Conservation (phyloP, 2,797 vertebrate species). For the Scarus forsteni region DNA sequence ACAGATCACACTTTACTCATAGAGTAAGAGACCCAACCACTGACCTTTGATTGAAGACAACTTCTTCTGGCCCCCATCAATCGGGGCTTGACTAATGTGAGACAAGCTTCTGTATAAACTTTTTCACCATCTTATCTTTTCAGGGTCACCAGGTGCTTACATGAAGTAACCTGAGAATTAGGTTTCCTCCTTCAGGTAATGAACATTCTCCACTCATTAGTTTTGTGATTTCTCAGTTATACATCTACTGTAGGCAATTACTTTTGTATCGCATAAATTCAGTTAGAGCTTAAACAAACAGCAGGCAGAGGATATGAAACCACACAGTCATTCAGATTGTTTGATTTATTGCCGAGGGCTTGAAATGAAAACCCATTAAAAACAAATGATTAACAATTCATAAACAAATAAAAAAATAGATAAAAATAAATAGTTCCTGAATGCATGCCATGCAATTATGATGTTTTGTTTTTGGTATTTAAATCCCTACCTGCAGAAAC, state of each 20-base stretch:
- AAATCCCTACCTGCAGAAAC: conserved; percentile 41
- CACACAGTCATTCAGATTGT: background rate
- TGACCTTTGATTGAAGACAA: too few relatives aligned
- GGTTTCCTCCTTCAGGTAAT: conserved; percentile 1
- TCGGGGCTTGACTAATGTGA: background rate
- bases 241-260: background rate
- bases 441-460: conserved; percentile 25
- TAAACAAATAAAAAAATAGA: background rate
- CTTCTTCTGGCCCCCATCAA: too few relatives aligned
- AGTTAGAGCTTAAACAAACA: conserved; percentile 5
- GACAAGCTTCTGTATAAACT: background rate
- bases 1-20: too few relatives aligned
- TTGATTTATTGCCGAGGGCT: conserved; percentile 10
- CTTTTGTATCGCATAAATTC: background rate
- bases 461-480: conserved; percentile 47
- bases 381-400: background rate
- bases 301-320: background rate
- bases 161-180: background rate
- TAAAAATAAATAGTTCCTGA: background rate
- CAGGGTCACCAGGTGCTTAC: background rate
- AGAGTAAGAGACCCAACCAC: too few relatives aligned
- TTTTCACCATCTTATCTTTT: background rate
- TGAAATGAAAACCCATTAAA: conserved; percentile 17
- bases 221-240: conserved; percentile 3
- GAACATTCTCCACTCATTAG: background rate